phyloP scores from a whole-genome alignment of 2,888 invertebrate genomes.

The Ennomos fuscantarius region DNA sequence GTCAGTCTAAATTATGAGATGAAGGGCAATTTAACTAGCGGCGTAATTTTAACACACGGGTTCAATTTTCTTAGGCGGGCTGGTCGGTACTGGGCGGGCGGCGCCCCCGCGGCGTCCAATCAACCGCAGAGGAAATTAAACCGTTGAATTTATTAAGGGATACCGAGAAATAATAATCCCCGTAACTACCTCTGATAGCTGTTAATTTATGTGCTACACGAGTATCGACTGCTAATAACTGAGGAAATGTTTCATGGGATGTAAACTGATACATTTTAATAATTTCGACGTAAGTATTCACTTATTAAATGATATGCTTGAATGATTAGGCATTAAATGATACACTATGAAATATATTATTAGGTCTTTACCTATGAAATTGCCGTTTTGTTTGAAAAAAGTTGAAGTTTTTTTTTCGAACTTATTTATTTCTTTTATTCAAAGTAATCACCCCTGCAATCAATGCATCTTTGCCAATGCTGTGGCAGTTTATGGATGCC shows the following conservation, averaged over 20 bases:
- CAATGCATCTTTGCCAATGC: no score
- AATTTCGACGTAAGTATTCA: neutral
- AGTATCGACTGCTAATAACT: slow-evolving; percentile 21
- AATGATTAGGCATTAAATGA: no score
- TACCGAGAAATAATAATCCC: slow-evolving; percentile 53
- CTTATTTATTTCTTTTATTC: no score
- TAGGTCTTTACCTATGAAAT: no score
- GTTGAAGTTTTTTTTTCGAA: no score
- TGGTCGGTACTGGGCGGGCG: slow-evolving; percentile 30
- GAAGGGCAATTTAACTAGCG: slow-evolving; percentile 26
- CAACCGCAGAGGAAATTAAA: slow-evolving; percentile 75
- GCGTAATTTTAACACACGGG: slow-evolving; percentile 43
- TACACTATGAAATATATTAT: no score
- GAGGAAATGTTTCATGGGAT: neutral
- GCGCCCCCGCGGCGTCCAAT: slow-evolving; percentile 58
- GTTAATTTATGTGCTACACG: slow-evolving; percentile 43
- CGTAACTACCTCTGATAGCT: slow-evolving; percentile 48
- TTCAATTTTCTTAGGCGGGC: slow-evolving; percentile 51
- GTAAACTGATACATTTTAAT: neutral
- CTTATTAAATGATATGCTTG: neutral
- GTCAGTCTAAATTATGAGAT: slow-evolving; percentile 19
- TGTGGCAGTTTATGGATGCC: no score
- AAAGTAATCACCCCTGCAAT: no score
- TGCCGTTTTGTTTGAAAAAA: no score
- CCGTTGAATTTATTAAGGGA: slow-evolving; percentile 70